phyloP scores from a whole-genome alignment of 2,797 vertebrate species.

The Gymnothorax reevesii region DNA sequence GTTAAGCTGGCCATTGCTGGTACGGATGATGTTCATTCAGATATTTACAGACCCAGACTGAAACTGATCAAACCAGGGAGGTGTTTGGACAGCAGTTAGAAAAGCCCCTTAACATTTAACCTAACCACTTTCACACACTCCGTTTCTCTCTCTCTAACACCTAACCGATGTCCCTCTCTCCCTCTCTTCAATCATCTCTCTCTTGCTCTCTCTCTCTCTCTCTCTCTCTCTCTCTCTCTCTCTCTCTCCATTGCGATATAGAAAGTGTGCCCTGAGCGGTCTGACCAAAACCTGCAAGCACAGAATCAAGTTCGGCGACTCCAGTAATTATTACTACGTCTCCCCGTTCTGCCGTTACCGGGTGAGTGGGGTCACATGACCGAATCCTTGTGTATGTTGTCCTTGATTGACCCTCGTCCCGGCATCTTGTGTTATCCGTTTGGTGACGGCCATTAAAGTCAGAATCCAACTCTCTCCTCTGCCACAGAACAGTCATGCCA shows the following conservation, averaged over 20 bases:
- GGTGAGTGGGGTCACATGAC: constrained; percentile 70
- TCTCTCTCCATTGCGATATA: constrained; percentile 50
- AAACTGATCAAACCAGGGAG: not conserved
- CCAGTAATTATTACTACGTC: constrained; percentile 94
- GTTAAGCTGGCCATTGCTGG: not conserved
- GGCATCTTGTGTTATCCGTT: not conserved
- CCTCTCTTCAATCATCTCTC: constrained; percentile 18
- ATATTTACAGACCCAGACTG: not conserved
- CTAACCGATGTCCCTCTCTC: not conserved
- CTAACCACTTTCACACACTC: constrained; percentile 35
- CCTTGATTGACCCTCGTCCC: not conserved
- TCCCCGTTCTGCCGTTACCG: constrained; percentile 96
- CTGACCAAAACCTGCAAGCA: constrained; percentile 98
- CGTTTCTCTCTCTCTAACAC: not conserved
- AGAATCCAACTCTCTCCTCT: not conserved
- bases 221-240: not conserved
- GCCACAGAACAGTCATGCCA: not conserved
- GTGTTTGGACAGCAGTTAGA: constrained; percentile 60
- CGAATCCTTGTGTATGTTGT: not conserved
- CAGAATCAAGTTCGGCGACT: constrained; percentile 97
- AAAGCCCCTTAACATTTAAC: constrained; percentile 61
- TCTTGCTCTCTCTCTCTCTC: not conserved
- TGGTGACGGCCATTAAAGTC: not conserved
- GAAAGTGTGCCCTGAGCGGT: constrained; percentile 97
- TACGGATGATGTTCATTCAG: not conserved